phyloP scores from a whole-genome alignment of 2,888 invertebrate species.

The Linnaemya vulpina region DNA sequence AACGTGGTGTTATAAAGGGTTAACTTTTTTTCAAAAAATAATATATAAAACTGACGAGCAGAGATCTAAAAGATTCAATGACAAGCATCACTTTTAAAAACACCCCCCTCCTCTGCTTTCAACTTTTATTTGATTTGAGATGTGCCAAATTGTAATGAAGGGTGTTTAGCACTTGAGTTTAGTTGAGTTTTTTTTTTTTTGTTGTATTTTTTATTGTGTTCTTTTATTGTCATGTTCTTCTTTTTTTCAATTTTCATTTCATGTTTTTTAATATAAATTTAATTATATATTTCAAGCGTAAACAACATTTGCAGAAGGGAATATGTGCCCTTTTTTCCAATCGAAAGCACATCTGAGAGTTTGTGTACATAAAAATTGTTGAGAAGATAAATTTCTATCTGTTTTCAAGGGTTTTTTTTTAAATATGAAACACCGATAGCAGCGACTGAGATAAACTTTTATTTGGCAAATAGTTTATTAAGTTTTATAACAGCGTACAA shows the following conservation, averaged over 20 bases:
- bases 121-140: constrained; percentile 15
- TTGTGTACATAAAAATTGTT: background rate
- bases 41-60: constrained; percentile 20
- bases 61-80: constrained; percentile 14
- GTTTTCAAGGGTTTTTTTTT: constrained; percentile 18
- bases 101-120: constrained; percentile 5
- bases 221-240: constrained; percentile 2
- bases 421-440: background rate
- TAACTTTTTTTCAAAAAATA: background rate
- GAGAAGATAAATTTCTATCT: background rate
- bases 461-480: background rate
- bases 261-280: constrained; percentile 68
- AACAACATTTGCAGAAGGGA: constrained; percentile 45
- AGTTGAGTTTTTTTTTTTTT: background rate
- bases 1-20: background rate
- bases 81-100: constrained; percentile 8
- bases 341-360: constrained; percentile 11
- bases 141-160: constrained; percentile 33
- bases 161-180: constrained; percentile 56
- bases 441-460: background rate
- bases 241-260: constrained; percentile 45
- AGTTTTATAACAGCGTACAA: too few species aligned
- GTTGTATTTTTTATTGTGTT: background rate
- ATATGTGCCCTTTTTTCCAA: constrained; percentile 53
- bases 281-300: constrained; percentile 67